Base-by-base conservation (phyloP, 1,140 invertebrate species). In the roundworm (Caenorhabditis elegans) region DNA sequence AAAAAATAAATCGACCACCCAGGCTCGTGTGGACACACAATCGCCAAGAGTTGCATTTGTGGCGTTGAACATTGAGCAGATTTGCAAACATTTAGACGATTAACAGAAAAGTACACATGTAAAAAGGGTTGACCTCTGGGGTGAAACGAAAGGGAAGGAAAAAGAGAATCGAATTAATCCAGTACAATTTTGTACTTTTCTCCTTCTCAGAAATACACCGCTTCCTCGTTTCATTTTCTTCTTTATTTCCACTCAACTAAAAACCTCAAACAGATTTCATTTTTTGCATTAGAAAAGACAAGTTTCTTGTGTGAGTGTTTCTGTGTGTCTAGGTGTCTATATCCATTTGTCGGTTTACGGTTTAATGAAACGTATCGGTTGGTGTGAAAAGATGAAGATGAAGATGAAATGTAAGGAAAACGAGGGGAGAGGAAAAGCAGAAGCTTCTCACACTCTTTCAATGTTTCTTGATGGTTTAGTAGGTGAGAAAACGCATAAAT, bases 301-400 rank as follows among this genome's bases (percentile, higher is more conserved):
- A 70, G 60, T 70, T 43, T 70, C 60, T 70, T 70, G 60, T 70
- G 60, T 70, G 19, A 15, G 8, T 43, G 6, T 8, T 60, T 60
- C 19, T 53, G 15, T 70, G 31, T 70, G 60, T 60, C 19, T 53
- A 26, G 36, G 31, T 70, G 60, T 70, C 19, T 70, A 70, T 70
- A 70, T 70, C 60, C 34, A 70, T 70, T 70, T 53, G 49, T 53
- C 49, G 49, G 49, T 53, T 70, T 70, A 70, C 60, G 60, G 60
- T 70, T 70, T 70, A 70, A 70, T 70, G 60, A 70, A 70, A 70
- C 60, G 60, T 70, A 70, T 70, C 60, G 60, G 60, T 70, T 70
- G 60, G 60, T 70, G 60, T 70, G 60, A 70, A 70, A 70, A 43
- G 76, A 76, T 26, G 22, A 77, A 19, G 28, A 77, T 48, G 76